Percentiles rank a stretch among this genome's conserved stretches.
These are phyloP conservation scores for Tyto alba DNA, from an alignment of 2,113 vertebrate species.

Conservation along the genomic window DNA sequence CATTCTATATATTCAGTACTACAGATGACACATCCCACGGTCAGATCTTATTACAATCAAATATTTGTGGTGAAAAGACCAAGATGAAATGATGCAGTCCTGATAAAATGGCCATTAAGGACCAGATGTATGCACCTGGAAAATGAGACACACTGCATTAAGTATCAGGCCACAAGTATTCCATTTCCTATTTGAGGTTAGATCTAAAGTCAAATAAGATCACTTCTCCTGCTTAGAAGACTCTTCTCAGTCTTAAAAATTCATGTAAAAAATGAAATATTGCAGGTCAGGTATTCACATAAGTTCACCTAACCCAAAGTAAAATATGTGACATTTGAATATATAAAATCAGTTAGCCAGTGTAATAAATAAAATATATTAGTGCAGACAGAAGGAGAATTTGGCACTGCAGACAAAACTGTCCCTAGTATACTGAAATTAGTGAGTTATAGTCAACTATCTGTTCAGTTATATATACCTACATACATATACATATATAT, in stretches of 20 bases:
- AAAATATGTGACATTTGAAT: neutral
- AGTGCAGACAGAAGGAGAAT: neutral
- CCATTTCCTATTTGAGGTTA: conserved; percentile 40
- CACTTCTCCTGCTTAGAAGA: neutral
- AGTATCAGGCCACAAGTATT: conserved; percentile 23
- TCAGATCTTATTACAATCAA: conserved; percentile 45
- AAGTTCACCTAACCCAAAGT: neutral
- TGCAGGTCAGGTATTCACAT: neutral
- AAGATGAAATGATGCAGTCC: conserved; percentile 51
- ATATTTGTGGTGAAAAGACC: conserved; percentile 33
- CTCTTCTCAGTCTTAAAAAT: neutral
- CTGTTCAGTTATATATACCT: neutral
- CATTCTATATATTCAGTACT: neutral
- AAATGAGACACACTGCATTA: conserved; percentile 42
- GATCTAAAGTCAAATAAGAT: conserved; percentile 39
- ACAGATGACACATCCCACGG: neutral
- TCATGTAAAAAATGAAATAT: neutral
- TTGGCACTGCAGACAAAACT: neutral
- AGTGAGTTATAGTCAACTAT: neutral
- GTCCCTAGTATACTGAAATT: neutral
- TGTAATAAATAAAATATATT: neutral
- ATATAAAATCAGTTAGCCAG: neutral
- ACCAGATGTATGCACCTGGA: conserved; percentile 62
- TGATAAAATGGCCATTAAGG: conserved; percentile 53
- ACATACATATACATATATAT: too few species aligned